phyloP scores from a whole-genome alignment of 2,113 vertebrate species.

The Miniopterus natalensis region DNA sequence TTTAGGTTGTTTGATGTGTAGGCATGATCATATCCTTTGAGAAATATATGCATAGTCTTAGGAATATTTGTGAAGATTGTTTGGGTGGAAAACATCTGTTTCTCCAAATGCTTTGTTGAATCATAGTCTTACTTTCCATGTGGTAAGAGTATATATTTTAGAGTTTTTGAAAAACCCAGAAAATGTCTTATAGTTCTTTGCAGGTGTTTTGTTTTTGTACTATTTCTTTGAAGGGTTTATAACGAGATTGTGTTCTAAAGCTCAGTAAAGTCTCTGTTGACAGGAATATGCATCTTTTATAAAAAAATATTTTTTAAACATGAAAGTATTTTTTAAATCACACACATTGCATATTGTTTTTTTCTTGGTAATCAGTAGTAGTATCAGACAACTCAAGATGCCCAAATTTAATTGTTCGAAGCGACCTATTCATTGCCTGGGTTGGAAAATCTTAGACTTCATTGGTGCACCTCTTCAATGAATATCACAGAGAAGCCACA shows the following conservation, averaged over 20 bases:
- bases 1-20: background rate
- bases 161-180: background rate
- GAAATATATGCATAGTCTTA: background rate
- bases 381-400: background rate
- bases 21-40: background rate
- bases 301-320: background rate
- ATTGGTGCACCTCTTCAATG: background rate
- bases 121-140: background rate
- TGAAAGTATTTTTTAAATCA: background rate
- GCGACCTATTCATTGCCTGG: background rate
- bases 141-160: background rate
- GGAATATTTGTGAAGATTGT: background rate
- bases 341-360: background rate
- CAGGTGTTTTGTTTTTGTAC: background rate
- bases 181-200: background rate
- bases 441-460: background rate
- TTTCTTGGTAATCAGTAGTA: background rate
- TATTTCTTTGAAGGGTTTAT: background rate
- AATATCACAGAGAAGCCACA: background rate
- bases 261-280: background rate
- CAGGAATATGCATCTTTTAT: background rate
- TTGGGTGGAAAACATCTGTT: constrained; percentile 11
- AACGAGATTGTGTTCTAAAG: background rate
- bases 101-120: constrained; percentile 3
- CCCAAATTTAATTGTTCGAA: background rate